Conservation (phyloP, 37 sponge, comb jelly and placozoan species). For the Chondrosia reniformis region DNA sequence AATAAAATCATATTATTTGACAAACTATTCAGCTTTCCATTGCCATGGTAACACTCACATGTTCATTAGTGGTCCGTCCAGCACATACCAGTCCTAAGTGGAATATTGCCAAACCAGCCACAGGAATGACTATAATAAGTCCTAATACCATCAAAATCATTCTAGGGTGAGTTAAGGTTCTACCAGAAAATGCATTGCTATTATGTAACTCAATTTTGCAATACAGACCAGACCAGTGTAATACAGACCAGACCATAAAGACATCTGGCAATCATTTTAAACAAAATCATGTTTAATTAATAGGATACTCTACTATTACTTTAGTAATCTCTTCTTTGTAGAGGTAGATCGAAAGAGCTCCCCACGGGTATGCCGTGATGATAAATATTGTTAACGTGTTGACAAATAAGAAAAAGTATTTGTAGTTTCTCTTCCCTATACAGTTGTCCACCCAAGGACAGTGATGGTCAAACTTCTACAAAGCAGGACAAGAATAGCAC, state of each 20-base stretch:
- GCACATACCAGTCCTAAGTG: slow-evolving; percentile 79
- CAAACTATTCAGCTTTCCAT: no score
- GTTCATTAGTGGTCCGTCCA: slow-evolving; percentile 95
- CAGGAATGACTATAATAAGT: slow-evolving; percentile 75
- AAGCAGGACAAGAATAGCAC: not conserved
- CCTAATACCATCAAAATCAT: slow-evolving; percentile 67
- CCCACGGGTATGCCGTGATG: slow-evolving; percentile 66
- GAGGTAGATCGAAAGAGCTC: slow-evolving; percentile 53
- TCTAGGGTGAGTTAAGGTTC: slow-evolving; percentile 18
- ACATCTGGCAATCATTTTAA: no score
- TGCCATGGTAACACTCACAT: slow-evolving; percentile 56
- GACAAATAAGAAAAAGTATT: slow-evolving; percentile 94
- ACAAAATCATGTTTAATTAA: no score
- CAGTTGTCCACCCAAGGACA: slow-evolving; percentile 99
- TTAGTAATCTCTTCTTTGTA: slow-evolving; percentile 17
- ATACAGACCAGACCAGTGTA: no score
- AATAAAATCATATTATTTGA: no score
- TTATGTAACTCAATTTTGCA: no score
- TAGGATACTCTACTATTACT: slow-evolving; percentile 78
- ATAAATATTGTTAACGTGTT: slow-evolving; percentile 75
- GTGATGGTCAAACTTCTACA: slow-evolving; percentile 97
- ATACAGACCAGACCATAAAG: no score
- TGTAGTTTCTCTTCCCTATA: slow-evolving; percentile 94
- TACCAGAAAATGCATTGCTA: no score
- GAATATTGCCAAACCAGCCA: slow-evolving; percentile 82